Evolutionary conservation across 2,888 invertebrate species (phyloP).

Genomic region (Halictus ligatus): DNA sequence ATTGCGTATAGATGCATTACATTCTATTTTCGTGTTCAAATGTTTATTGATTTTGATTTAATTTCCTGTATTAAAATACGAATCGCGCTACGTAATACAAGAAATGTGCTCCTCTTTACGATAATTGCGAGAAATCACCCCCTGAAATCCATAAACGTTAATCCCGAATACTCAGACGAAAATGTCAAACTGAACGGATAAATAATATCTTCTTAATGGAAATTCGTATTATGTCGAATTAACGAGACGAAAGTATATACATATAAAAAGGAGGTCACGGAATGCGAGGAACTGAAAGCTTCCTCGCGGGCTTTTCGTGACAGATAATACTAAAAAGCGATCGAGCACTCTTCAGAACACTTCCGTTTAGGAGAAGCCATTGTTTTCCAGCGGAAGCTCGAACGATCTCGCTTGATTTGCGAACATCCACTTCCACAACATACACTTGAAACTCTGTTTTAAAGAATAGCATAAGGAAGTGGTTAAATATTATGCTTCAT

Average conservation of each 20-base stretch:
- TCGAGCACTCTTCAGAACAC: conserved; percentile 35
- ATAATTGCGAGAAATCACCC: neutral
- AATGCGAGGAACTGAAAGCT: conserved; percentile 22
- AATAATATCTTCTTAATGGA: neutral
- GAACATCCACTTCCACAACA: conserved; percentile 17
- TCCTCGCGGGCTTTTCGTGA: conserved; percentile 28
- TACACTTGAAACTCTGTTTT: neutral
- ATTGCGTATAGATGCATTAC: too few relatives aligned
- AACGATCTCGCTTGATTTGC: conserved; percentile 24
- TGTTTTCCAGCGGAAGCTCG: neutral
- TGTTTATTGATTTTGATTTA: neutral
- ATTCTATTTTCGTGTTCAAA: neutral
- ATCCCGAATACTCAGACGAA: neutral
- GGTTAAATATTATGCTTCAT: conserved; percentile 3
- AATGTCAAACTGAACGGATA: neutral
- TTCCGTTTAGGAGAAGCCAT: conserved; percentile 18
- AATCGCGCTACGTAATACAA: neutral
- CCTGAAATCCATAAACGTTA: neutral
- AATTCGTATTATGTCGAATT: neutral
- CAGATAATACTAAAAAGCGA: conserved; percentile 43
- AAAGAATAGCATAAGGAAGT: neutral
- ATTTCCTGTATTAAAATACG: neutral
- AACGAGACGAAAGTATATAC: neutral
- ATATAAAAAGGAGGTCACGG: neutral
- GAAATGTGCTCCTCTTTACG: neutral